A percentile compares a stretch with the other conserved stretches of the same genome.
Conservation (phyloP, 2,888 invertebrate species). For the Lithosia quadra region DNA sequence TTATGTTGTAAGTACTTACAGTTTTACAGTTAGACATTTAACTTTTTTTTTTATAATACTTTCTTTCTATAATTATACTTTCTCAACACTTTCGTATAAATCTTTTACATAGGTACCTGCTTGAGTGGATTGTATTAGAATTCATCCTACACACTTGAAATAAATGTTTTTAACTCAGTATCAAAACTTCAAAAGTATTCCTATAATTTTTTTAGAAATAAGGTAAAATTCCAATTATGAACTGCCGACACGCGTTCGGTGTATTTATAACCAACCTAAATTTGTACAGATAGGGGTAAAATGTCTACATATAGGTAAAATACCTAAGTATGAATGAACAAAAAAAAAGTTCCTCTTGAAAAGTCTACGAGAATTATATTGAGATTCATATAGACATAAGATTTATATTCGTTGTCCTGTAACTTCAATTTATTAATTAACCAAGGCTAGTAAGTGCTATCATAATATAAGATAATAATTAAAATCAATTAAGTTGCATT, state of each 20-base stretch:
- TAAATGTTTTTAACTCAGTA: too few relatives aligned
- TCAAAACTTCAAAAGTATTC: neutral
- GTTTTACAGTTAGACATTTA: too few relatives aligned
- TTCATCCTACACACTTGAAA: too few relatives aligned
- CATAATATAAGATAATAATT: slow-evolving; percentile 9
- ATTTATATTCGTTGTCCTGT: neutral
- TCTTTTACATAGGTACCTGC: too few relatives aligned
- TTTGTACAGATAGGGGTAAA: too few relatives aligned
- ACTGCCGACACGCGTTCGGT: slow-evolving; percentile 13
- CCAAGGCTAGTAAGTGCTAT: slow-evolving; percentile 17
- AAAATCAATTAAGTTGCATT: neutral
- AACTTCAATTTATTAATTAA: slow-evolving; percentile 22
- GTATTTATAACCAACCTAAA: slow-evolving; percentile 8
- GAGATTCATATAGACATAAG: too few relatives aligned
- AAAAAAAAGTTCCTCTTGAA: neutral
- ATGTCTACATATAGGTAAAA: too few relatives aligned
- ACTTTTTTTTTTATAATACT: too few relatives aligned
- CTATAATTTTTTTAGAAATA: neutral
- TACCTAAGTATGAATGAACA: neutral
- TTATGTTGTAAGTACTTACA: too few relatives aligned
- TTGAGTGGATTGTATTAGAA: too few relatives aligned
- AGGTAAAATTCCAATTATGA: slow-evolving; percentile 6
- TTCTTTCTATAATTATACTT: too few relatives aligned
- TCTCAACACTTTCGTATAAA: too few relatives aligned
- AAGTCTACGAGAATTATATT: neutral